Conservation (phyloP, 2,888 invertebrate species). For the Trichogramma evanescens region DNA sequence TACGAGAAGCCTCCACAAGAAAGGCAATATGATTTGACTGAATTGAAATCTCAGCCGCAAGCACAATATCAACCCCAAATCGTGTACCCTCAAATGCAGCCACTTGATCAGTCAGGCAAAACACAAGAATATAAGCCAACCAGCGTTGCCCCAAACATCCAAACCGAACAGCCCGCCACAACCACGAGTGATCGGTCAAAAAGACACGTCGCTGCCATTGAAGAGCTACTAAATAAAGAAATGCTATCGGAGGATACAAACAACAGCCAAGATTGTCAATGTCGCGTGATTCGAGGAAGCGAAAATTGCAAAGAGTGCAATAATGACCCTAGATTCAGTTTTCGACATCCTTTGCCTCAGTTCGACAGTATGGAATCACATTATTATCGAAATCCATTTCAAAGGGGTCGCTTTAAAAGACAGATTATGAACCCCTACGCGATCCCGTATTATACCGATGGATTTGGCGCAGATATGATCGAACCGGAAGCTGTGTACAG, state of each 20-base stretch:
- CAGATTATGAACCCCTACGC: not conserved
- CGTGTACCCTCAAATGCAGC: not conserved
- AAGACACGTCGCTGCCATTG: conserved; percentile 23
- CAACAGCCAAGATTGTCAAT: conserved; percentile 33
- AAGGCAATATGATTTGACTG: conserved; percentile 1
- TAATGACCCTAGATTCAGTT: too few relatives aligned
- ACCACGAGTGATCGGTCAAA: conserved; percentile 15
- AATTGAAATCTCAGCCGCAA: not conserved
- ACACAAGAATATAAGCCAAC: too few relatives aligned
- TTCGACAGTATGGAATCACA: too few relatives aligned
- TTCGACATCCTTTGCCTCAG: too few relatives aligned
- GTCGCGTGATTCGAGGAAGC: conserved; percentile 29
- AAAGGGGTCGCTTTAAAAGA: not conserved
- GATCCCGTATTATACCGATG: not conserved
- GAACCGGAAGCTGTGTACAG: too few relatives aligned
- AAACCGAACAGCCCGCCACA: not conserved
- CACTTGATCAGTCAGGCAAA: too few relatives aligned
- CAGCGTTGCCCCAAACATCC: too few relatives aligned
- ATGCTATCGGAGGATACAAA: conserved; percentile 35
- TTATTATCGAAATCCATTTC: not conserved
- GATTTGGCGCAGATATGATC: not conserved
- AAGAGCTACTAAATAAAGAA: conserved; percentile 29
- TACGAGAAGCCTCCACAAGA: not conserved
- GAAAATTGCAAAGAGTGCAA: conserved; percentile 10
- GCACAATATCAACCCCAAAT: not conserved